Base-by-base conservation (phyloP, 2,888 invertebrate species). In the Oxytorus armatus region DNA sequence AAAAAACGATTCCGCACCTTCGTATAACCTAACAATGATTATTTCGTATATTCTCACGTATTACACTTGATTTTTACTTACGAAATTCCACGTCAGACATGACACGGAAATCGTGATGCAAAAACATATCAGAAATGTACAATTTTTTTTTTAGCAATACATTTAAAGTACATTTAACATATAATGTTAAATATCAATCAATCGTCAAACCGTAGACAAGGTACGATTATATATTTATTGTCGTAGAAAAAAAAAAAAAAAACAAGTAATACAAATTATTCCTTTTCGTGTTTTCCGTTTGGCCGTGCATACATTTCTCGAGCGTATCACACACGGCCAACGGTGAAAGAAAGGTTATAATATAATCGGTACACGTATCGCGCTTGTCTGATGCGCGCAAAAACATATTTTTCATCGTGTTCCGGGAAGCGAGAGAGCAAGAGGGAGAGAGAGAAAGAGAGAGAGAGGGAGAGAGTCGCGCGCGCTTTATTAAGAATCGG, bases 291-390 rank as follows among this genome's bases (percentile, higher is more conserved):
- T 39, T 57, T 57, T 33, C 14, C 14, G n/a, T 33, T 57, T 57
- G 21, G 11, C n/a, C 36, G 16, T 21, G 10, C 57, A 57, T 57
- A 18, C 7, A 57, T 57, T 36, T 33, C n/a, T n/a, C 36, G 21
- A 57, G 18, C 57, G 21, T 57, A 57, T 57, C 51, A 33, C 42
- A 39, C 49, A 57, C 47, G 47, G 25, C 23, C 65, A 16, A 18
- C 49, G 5, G 29, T 10, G n/a, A 29, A 47, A 18, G 42, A 21
- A 53, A 42, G 57, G 79, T 85, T 88, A 89, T 90, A 89, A 90
- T 88, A 87, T 87, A 90, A 90, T 90, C 90, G 89, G 87, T 86
- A 90, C 90, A 90, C 90, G 90, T 90, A 88, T 86, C 87, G 86
- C 86, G 88, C 88, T 87, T 89, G 88, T 85, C 87, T 88, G 80